Base-by-base conservation (phyloP, 2,888 invertebrate species). In the Neria commutata region DNA sequence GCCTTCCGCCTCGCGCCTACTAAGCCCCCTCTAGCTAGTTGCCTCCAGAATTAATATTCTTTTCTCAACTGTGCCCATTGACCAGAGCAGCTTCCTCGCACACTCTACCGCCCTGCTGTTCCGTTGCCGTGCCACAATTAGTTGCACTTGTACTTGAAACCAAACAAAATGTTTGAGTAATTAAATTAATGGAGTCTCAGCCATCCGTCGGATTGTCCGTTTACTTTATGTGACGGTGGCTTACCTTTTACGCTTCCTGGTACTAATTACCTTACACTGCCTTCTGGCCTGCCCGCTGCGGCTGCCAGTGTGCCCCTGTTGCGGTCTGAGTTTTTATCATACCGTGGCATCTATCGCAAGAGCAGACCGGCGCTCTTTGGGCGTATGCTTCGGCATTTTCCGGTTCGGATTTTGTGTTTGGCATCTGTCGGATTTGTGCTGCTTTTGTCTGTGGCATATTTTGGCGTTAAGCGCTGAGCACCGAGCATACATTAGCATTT, bases 121-220 rank as follows among this genome's bases (percentile, higher is more conserved):
- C n/a, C 29, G 29, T 29, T 4, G 19, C 8, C 21, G 37, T 4
- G 42, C n/a, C 42, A 42, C 21, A 42, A 42, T 42, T 42, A 42
- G 42, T 42, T 42, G 42, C 42, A 42, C 42, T 42, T 42, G 42
- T 42, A 42, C 19, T 42, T 21, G 21, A 19, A 42, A 14, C 17
- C 49, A 19, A 11, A 54, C 46, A 34, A 54, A 54, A 46, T 24
- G 25, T 4, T 54, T 54, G 54, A n/a, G n/a, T 54, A 54, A 54
- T 54, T 54, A 54, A 54, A 21, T 54, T 54, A 54, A 54, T 54
- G 54, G 47, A 33, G 46, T 54, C 47, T 19, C 23, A 21, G 42
- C 42, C 4, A n/a, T 17, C 21, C 42, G 19, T 3, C 8, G 11
- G 11, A n/a, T n/a, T n/a, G 37, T 14, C 37, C 21, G 42, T 19